Evolutionary conservation across 2,888 invertebrate species (phyloP).

Genomic region (Catocala fraxini): DNA sequence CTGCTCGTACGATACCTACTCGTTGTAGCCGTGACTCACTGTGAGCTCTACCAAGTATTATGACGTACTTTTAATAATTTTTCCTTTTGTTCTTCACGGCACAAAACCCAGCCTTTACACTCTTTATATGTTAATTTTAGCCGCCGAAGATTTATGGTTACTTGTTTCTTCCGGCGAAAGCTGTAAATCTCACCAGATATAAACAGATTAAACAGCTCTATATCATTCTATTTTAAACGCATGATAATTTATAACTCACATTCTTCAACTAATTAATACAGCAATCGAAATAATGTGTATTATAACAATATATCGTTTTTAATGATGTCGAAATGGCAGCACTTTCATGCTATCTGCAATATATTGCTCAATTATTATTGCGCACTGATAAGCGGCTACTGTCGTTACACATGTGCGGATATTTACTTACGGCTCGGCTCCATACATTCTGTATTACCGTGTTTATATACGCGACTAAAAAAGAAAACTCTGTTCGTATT

Average conservation of each 20-base stretch:
- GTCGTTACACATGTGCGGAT: slow-evolving; percentile 40
- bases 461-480: slow-evolving; percentile 32
- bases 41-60: slow-evolving; percentile 16
- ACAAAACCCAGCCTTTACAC: slow-evolving; percentile 50
- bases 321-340: slow-evolving; percentile 43
- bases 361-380: slow-evolving; percentile 60
- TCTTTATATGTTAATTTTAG: slow-evolving; percentile 72
- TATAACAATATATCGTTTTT: slow-evolving; percentile 37
- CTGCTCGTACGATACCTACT: slow-evolving; percentile 27
- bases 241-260: slow-evolving; percentile 44
- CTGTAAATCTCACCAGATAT: slow-evolving; percentile 67
- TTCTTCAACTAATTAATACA: slow-evolving; percentile 41
- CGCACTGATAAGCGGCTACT: slow-evolving; percentile 54
- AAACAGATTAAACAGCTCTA: slow-evolving; percentile 56
- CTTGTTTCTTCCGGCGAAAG: slow-evolving; percentile 69
- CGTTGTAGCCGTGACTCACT: slow-evolving; percentile 46
- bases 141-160: slow-evolving; percentile 65
- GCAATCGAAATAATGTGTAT: slow-evolving; percentile 16
- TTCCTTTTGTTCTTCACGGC: slow-evolving; percentile 52
- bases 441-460: slow-evolving; percentile 32
- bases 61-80: slow-evolving; percentile 43
- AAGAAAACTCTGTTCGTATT: slow-evolving; percentile 61
- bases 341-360: slow-evolving; percentile 45
- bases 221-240: slow-evolving; percentile 48
- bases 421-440: slow-evolving; percentile 45